phyloP scores from a whole-genome alignment of 2,888 invertebrate species.

The Cephus pygmeus region DNA sequence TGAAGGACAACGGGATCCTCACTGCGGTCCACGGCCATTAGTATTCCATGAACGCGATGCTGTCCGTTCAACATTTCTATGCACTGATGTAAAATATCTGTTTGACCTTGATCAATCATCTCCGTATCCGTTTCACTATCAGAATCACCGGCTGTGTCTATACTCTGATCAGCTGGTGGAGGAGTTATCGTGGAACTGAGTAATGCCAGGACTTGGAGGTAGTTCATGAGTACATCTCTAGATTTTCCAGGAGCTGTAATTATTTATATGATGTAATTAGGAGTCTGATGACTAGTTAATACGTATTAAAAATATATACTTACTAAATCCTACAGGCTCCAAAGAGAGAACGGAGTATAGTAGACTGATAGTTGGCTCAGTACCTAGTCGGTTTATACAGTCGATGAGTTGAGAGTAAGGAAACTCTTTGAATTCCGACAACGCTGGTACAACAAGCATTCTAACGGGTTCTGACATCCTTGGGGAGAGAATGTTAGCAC shows the following conservation, averaged over 20 bases:
- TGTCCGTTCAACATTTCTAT: conserved; percentile 77
- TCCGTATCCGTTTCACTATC: conserved; percentile 73
- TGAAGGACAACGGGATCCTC: conserved; percentile 71
- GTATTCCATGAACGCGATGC: conserved; percentile 70
- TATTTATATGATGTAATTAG: not conserved
- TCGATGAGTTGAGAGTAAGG: conserved; percentile 68
- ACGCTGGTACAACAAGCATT: conserved; percentile 77
- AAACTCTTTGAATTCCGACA: conserved; percentile 68
- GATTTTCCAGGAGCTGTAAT: conserved; percentile 43
- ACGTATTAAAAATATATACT: conserved; percentile 50
- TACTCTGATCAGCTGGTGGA: conserved; percentile 65
- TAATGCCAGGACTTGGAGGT: conserved; percentile 72
- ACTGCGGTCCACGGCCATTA: conserved; percentile 68
- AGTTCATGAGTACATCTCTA: conserved; percentile 61
- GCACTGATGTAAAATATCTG: conserved; percentile 69
- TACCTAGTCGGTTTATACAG: conserved; percentile 62
- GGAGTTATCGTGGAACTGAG: conserved; percentile 62
- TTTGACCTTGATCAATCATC: conserved; percentile 69
- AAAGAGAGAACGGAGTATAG: conserved; percentile 77
- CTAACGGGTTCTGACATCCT: conserved; percentile 77
- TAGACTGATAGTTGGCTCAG: conserved; percentile 73
- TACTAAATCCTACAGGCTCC: conserved; percentile 76
- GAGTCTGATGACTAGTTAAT: not conserved
- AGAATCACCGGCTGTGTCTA: conserved; percentile 67
- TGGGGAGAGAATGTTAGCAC: conserved; percentile 75